These are phyloP conservation scores for Sebastes steindachneri DNA, from an alignment of 2,797 vertebrate genomes.

Conservation along the genomic window DNA sequence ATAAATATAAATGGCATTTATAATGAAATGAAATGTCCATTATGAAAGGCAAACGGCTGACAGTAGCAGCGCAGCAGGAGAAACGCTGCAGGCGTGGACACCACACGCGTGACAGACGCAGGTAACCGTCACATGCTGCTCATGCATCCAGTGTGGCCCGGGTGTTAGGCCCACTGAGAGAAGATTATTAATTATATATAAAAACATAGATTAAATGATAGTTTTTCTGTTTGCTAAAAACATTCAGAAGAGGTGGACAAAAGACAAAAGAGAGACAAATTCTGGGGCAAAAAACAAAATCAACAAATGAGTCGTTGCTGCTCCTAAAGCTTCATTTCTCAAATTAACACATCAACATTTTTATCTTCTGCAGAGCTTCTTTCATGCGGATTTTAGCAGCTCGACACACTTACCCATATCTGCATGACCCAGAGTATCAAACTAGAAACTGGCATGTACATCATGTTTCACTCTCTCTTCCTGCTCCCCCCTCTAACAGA, in stretches of 20 bases:
- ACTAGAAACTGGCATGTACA: background rate
- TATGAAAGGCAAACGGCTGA: too few species aligned
- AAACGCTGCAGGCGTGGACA: too few species aligned
- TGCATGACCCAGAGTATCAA: background rate
- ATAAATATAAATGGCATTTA: too few species aligned
- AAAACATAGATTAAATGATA: background rate
- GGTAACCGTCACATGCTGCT: too few species aligned
- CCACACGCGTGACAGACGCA: too few species aligned
- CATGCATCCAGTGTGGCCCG: too few species aligned
- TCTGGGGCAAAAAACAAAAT: background rate
- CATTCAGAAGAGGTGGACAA: background rate
- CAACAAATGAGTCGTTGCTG: background rate
- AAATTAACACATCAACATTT: background rate
- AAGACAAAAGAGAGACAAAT: background rate
- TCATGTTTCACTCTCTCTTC: conserved; percentile 2
- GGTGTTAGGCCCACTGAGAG: too few species aligned
- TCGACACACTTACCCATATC: background rate
- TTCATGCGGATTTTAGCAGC: background rate
- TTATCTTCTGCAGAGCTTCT: background rate
- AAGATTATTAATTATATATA: background rate
- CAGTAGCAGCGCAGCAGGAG: too few species aligned
- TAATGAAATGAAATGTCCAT: too few species aligned
- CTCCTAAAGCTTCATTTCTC: background rate
- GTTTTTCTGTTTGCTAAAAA: background rate
- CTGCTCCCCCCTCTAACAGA: conserved; percentile 33